Base-by-base conservation (phyloP, 2,888 invertebrate genomes). In the Deilephila porcellus region DNA sequence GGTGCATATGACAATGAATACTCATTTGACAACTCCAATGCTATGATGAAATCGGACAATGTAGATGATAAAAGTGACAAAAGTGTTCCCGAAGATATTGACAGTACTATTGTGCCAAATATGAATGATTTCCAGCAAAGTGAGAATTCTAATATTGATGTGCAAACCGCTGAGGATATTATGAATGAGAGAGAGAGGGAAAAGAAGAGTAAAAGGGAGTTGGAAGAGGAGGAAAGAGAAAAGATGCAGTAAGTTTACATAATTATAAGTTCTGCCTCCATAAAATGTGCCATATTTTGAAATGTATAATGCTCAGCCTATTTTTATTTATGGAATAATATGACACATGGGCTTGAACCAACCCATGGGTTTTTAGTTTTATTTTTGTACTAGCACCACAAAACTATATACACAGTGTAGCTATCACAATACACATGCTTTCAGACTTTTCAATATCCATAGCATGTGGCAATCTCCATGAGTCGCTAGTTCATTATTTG, bases 181-280 rank as follows among this genome's bases (percentile, higher is more conserved):
- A 90, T 94, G 86, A 94, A 89, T 88, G 94, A 95, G 75, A 95
- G 95, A 75, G 96, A 96, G 84, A 96, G 96, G 83, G 97, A 97
- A 84, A 95, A 95, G 72, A 97, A 96, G 90, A 97, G 96, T 83
- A 97, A 97, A 91, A 97, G 96, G 76, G 98, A 98, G 90, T 87
- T 98, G 14, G 98, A 99, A 89, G 98, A 99, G 88, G 99, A 99
- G 86, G 99, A 99, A 88, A 93, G 99, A 76, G 98, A 99, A 87
- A 98, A 98, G 90, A 99, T 99, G 99, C 98, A 98, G 98, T 98
- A 94, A 95, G 97, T 96, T 25, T 14, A 14, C 11, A 45, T 11
- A 3, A 45, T 45, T 11, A 37, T 37, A 37, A n/a, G 0, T 63
- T 20, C 56, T 37, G 72, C 71, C 52, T 60, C 4, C 53, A n/a